A percentile compares a stretch with the other conserved stretches of the same genome.
Evolutionary conservation across 2,888 invertebrate species (phyloP).

Genomic region (Phoronis australis): DNA sequence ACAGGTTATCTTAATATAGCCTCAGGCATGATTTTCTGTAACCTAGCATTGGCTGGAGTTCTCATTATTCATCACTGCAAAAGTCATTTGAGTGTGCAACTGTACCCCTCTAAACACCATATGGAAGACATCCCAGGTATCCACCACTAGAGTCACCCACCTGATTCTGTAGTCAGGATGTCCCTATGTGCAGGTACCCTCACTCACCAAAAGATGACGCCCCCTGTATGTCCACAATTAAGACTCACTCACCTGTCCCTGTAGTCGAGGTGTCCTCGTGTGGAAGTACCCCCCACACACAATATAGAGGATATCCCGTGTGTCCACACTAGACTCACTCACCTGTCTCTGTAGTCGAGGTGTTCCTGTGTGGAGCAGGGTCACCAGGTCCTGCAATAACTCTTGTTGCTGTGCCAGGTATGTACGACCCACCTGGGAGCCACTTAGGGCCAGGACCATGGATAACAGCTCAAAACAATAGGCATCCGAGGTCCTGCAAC

Average conservation of each 20-base stretch:
- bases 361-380: slow-evolving; percentile 86
- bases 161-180: neutral
- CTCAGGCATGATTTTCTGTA: neutral
- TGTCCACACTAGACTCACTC: no score
- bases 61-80: neutral
- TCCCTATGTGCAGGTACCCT: neutral
- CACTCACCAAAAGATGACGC: neutral
- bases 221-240: neutral
- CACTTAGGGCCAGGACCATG: slow-evolving; percentile 88
- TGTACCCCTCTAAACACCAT: no score
- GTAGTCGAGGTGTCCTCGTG: neutral
- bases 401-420: slow-evolving; percentile 86
- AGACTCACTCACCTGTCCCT: neutral
- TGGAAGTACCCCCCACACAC: no score
- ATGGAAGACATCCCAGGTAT: neutral
- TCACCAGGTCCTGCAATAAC: slow-evolving; percentile 75
- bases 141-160: neutral
- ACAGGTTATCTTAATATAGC: neutral
- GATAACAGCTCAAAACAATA: slow-evolving; percentile 97
- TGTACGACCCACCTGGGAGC: slow-evolving; percentile 81
- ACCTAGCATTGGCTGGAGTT: neutral
- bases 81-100: no score
- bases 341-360: slow-evolving; percentile 91
- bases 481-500: slow-evolving; percentile 62
- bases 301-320: no score